Evolutionary conservation across 2,113 vertebrate species (phyloP).

Genomic region (Silurus meridionalis): DNA sequence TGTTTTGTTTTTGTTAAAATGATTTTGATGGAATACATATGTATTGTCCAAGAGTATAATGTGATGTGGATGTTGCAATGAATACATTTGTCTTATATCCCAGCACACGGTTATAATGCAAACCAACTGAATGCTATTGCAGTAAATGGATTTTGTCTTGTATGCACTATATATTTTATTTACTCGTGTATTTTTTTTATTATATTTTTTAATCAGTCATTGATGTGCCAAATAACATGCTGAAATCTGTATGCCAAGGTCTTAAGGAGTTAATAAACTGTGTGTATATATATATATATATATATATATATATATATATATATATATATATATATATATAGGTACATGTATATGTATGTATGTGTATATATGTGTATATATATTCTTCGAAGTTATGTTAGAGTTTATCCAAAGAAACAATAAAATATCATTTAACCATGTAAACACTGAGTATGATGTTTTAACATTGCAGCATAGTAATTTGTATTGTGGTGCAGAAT

Average conservation of each 20-base stretch:
- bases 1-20: not conserved
- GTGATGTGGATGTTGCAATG: conserved; percentile 12
- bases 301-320: too few relatives aligned
- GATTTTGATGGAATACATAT: not conserved
- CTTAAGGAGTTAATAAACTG: not conserved
- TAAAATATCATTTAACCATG: too few relatives aligned
- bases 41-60: not conserved
- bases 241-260: conserved; percentile 37
- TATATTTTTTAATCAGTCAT: conserved; percentile 10
- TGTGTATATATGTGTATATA: too few relatives aligned
- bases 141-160: not conserved
- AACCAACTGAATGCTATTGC: conserved; percentile 12
- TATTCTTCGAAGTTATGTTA: not conserved
- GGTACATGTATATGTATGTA: too few relatives aligned
- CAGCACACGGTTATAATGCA: not conserved
- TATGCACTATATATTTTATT: not conserved
- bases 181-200: not conserved
- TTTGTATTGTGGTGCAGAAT: not conserved
- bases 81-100: not conserved
- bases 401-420: not conserved
- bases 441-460: not conserved
- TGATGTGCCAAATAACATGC: conserved; percentile 39
- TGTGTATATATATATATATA: not conserved
- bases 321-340: too few relatives aligned
- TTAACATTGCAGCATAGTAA: not conserved